Evolutionary conservation across 2,888 invertebrate genomes (phyloP).

Genomic region (Creontiades dilutus): DNA sequence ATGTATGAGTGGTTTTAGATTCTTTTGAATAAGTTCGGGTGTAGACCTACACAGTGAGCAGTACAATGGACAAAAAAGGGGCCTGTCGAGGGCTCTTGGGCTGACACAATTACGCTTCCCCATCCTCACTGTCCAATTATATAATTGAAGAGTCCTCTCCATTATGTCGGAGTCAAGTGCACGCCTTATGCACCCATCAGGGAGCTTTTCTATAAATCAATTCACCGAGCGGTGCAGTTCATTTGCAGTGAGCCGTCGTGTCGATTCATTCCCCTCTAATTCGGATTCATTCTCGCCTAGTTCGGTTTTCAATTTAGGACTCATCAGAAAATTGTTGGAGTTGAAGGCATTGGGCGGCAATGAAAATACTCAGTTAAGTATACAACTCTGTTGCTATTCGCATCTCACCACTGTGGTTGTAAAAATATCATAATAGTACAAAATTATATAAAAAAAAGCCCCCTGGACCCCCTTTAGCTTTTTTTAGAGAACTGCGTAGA

Average conservation of each 20-base stretch:
- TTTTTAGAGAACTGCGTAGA: no score
- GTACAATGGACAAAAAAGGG: slow-evolving; percentile 37
- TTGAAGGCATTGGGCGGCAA: not conserved
- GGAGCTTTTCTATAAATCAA: slow-evolving; percentile 40
- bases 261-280: slow-evolving; percentile 51
- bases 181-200: slow-evolving; percentile 43
- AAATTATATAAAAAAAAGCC: no score
- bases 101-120: slow-evolving; percentile 61
- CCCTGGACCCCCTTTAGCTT: no score
- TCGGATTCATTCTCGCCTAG: not conserved
- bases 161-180: slow-evolving; percentile 58
- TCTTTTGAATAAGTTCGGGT: not conserved
- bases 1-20: no score
- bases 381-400: no score
- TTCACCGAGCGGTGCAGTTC: slow-evolving; percentile 48
- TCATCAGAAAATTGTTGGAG: not conserved
- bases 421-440: no score
- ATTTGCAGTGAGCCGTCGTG: slow-evolving; percentile 38
- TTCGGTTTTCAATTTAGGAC: not conserved
- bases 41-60: not conserved
- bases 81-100: slow-evolving; percentile 55
- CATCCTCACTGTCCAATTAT: slow-evolving; percentile 46
- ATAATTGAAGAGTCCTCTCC: slow-evolving; percentile 65
- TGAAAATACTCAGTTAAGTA: not conserved
- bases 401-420: no score